Percentiles rank a stretch among this genome's conserved stretches.
These are phyloP conservation scores for Bicyclus anynana DNA, from an alignment of 1,140 invertebrate species.

Conservation along the genomic window DNA sequence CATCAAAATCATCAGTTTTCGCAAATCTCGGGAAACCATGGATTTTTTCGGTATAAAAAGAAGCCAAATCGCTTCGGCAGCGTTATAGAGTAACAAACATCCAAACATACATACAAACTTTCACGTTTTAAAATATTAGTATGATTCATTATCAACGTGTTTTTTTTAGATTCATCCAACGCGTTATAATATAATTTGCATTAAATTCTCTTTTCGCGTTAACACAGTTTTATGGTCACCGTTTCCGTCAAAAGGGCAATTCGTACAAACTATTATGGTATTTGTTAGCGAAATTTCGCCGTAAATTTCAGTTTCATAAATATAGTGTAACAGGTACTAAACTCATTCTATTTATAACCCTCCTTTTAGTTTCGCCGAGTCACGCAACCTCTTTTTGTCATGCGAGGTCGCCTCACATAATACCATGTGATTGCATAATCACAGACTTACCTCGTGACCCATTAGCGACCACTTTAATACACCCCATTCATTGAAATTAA, in stretches of 20 bases:
- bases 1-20: too few relatives aligned
- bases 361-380: conserved; percentile 1
- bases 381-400: conserved; percentile 7
- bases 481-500: not conserved
- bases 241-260: not conserved
- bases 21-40: too few relatives aligned
- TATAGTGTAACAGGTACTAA: conserved; percentile 5
- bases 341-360: conserved; percentile 1
- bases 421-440: conserved; percentile 19
- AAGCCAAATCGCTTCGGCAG: too few relatives aligned
- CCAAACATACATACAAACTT: too few relatives aligned
- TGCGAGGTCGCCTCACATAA: conserved; percentile 6
- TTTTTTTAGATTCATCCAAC: too few relatives aligned
- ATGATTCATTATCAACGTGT: too few relatives aligned
- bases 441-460: conserved; percentile 12
- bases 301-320: conserved; percentile 6
- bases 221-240: too few relatives aligned
- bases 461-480: conserved; percentile 15
- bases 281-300: not conserved
- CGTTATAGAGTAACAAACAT: too few relatives aligned
- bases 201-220: too few relatives aligned
- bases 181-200: too few relatives aligned
- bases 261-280: not conserved
- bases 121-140: too few relatives aligned
- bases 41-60: too few relatives aligned